Conservation (phyloP, 2,888 invertebrate species). For the Catocala fraxini region DNA sequence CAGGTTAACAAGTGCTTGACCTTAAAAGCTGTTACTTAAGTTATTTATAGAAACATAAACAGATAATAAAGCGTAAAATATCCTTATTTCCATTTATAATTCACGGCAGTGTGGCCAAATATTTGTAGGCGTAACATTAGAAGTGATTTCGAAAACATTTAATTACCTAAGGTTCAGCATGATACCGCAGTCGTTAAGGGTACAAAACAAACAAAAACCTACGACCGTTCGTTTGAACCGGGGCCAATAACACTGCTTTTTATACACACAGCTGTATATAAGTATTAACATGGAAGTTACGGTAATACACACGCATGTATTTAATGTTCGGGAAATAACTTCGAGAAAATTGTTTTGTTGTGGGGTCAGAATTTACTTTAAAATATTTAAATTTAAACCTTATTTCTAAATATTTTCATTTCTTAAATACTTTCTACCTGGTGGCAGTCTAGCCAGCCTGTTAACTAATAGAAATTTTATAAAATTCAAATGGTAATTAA, state of each 20-base stretch:
- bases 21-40: not conserved
- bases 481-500: no score
- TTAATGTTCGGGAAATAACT: no score
- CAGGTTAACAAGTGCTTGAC: not conserved
- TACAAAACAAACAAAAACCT: conserved; percentile 15
- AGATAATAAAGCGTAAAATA: not conserved
- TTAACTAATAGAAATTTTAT: no score
- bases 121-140: conserved; percentile 7
- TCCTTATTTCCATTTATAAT: conserved; percentile 6
- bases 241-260: conserved; percentile 8
- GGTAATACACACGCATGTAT: not conserved
- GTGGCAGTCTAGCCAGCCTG: no score
- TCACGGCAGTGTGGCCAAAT: conserved; percentile 2
- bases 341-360: no score
- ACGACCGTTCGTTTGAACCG: conserved; percentile 5
- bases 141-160: conserved; percentile 14
- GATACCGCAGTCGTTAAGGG: conserved; percentile 10
- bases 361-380: no score
- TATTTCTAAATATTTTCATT: no score
- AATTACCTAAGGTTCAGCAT: conserved; percentile 8
- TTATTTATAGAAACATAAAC: no score
- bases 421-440: no score
- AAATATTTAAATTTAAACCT: no score
- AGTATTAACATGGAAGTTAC: not conserved
- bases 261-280: conserved; percentile 4